Base-by-base conservation (phyloP, 2,113 vertebrate genomes). In the Perca fluviatilis region DNA sequence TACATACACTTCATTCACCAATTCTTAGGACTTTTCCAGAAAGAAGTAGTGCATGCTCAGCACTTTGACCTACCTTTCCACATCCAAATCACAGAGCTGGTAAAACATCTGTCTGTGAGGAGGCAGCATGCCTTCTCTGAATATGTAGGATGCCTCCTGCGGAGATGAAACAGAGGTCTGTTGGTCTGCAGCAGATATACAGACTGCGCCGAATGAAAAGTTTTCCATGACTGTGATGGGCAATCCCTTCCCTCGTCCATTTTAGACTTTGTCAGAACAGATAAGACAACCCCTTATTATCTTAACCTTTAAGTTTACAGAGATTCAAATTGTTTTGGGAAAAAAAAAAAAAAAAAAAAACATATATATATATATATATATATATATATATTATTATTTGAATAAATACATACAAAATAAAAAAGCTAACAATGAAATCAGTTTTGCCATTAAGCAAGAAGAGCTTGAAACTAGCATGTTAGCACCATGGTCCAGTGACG, bases 41-140 rank as follows among this genome's bases (percentile, higher is more conserved):
- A 43, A 30, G 33, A 21, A 21, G n/a, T 21, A 2, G 33, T 33
- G 33, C 6, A 33, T 61, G 16, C 10, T 13, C 16, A 30, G 25
- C 0, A 23, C 27, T 46, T 14, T 19, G 30, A 57, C 86, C 0
- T 95, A 99, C 98, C 96, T 96, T 11, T 97, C 96, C 85, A 98
- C 97, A 0, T 98, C 94, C 87, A 99, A 68, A 81, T 99, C 98
- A 77, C 98, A 99, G 8, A 99, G 92, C 95, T 99, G 98, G 94
- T 99, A 99, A 91, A 99, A 99, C 98, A 99, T 99, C 94, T 99
- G 98, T 43, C 98, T 95, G 80, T 99, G 98, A 0, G 98, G 98
- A 0, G 98, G 98, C 49, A 99, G 83, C 75, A 96, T 97, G 18
- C 96, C 97, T 30, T 97, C 97, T 58, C 79, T 95, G 95, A 99